phyloP scores from a whole-genome alignment of 2,888 invertebrate species.

The Cephus runcator region DNA sequence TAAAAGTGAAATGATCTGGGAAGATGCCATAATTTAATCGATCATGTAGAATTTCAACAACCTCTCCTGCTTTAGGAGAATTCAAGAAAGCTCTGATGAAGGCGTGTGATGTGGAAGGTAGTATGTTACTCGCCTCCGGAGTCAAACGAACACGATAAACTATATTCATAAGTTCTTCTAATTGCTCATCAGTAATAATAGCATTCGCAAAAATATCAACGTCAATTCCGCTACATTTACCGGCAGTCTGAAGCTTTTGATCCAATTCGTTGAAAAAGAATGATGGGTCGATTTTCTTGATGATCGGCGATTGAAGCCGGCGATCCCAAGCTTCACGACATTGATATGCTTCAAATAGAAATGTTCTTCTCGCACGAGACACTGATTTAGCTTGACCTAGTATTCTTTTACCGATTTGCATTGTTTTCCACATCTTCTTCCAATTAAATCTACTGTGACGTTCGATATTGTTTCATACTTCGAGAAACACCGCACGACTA shows the following conservation, averaged over 20 bases:
- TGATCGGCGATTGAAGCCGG: slow-evolving; percentile 71
- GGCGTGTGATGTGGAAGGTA: slow-evolving; percentile 87
- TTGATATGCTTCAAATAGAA: slow-evolving; percentile 78
- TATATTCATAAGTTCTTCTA: slow-evolving; percentile 80
- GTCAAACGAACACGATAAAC: slow-evolving; percentile 78
- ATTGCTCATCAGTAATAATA: slow-evolving; percentile 68
- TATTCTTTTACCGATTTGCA: slow-evolving; percentile 27
- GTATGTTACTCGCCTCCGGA: slow-evolving; percentile 75
- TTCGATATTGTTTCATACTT: not conserved
- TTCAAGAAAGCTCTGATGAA: slow-evolving; percentile 73
- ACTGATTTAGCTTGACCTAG: slow-evolving; percentile 23
- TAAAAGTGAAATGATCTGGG: slow-evolving; percentile 82
- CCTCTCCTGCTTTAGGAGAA: slow-evolving; percentile 70
- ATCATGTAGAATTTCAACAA: slow-evolving; percentile 81
- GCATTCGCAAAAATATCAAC: slow-evolving; percentile 85
- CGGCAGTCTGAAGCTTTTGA: slow-evolving; percentile 72
- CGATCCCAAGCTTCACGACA: slow-evolving; percentile 79
- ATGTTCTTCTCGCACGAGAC: slow-evolving; percentile 63
- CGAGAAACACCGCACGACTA: not conserved
- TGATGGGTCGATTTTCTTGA: slow-evolving; percentile 72
- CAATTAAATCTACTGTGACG: not conserved
- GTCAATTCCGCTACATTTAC: slow-evolving; percentile 80
- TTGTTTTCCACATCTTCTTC: slow-evolving; percentile 32
- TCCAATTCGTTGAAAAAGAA: slow-evolving; percentile 79
- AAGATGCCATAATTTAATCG: slow-evolving; percentile 91